Evolutionary conservation across 2,113 vertebrate genomes (phyloP), one percentile per base, ranked within the genome.

Genomic region (Addax nasomaculatus): DNA sequence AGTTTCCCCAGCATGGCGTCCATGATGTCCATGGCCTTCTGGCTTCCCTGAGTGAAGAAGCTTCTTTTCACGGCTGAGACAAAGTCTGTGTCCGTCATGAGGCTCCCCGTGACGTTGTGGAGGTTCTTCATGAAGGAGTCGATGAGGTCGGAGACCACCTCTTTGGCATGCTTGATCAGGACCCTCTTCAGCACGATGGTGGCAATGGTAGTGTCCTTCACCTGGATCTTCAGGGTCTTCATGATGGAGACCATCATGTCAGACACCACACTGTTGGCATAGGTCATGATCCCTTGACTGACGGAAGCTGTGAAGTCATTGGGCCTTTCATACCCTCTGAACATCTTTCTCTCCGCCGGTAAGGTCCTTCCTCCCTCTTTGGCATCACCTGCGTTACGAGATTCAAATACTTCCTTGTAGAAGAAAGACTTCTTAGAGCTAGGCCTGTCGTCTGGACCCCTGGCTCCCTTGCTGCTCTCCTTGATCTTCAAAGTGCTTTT

Each of bases 11-110:
- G 39, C 96, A 96, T 97, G 95, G 97, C 98, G 7, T 97, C 96
- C 84, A 98, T 98, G 83, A 96, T 96, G 79, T 98, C 98, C 67
- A 95, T 47, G 88, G 97, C 97, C 53, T 98, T 98, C 17, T 25
- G 58, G 57, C 92, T 98, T 36, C 97, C 98, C 2, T 89, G 73
- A 39, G 45, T 92, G 36, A 98, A 98, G 0, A 95, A 23, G 83
- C 87, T 97, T 70, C 84, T 89, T 92, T 98, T 99, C 55, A 98
- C 94, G 7, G 97, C 97, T 0, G 98, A 97, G 95, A 98, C 76
- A 67, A 98, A 98, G 79, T 98, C 93, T 49, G 97, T 98, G n/a
- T 99, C 97, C 3, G 78, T 98, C 92, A 98, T 98, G 53, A 98
- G 92, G 4, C 97, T 97, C 17, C 96, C 98, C 13, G 96, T 97